These are phyloP conservation scores for Pseudanteris insignis DNA, from an alignment of 2,888 invertebrate species.

Conservation along the genomic window DNA sequence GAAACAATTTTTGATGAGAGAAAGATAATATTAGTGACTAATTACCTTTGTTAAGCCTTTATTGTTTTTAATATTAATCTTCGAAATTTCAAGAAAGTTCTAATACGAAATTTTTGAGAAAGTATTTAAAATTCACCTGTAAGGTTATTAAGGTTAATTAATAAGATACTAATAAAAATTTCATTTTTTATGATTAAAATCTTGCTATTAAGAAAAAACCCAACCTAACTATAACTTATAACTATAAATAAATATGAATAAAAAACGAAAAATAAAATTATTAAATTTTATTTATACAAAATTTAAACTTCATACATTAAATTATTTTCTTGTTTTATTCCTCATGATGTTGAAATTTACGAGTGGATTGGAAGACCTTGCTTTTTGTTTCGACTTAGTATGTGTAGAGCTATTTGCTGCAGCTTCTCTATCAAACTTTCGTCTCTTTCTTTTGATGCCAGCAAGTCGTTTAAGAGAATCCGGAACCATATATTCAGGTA, in stretches of 20 bases:
- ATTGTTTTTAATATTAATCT: too few relatives aligned
- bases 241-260: neutral
- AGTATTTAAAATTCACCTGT: too few relatives aligned
- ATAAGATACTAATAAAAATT: constrained; percentile 63
- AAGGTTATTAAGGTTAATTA: constrained; percentile 60
- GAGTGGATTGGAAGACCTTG: constrained; percentile 60
- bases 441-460: constrained; percentile 64
- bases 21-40: too few relatives aligned
- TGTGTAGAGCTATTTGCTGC: constrained; percentile 54
- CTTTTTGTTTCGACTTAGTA: constrained; percentile 56
- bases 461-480: constrained; percentile 76
- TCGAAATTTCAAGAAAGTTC: too few relatives aligned
- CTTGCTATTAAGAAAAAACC: neutral
- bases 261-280: neutral
- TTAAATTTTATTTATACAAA: too few relatives aligned
- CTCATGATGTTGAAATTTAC: constrained; percentile 56
- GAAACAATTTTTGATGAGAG: too few relatives aligned
- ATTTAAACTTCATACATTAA: too few relatives aligned
- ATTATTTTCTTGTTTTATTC: constrained; percentile 36
- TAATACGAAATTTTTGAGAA: too few relatives aligned
- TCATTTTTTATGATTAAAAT: constrained; percentile 58
- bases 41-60: too few relatives aligned
- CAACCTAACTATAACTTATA: neutral
- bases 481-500: constrained; percentile 93
- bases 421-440: constrained; percentile 57